Evolutionary conservation across 1,140 invertebrate genomes (phyloP), one percentile per base, ranked within the genome.

Genomic region (Anastrepha ludens): DNA sequence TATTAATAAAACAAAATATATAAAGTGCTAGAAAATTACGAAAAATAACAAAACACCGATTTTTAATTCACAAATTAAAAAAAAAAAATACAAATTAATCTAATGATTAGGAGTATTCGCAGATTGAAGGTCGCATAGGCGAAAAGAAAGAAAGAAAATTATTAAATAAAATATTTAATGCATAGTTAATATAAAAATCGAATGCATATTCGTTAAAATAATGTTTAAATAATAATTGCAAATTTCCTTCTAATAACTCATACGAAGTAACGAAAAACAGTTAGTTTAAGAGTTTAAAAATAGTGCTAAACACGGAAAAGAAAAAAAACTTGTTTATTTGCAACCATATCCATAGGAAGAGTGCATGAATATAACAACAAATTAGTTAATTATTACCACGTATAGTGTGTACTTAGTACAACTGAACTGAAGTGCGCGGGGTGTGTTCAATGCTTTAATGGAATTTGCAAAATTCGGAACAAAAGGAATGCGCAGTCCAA

Each of bases 21-120:
- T 47, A 13, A 15, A 74, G 47, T 62, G 6, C 13, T 13, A 47
- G 47, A 74, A 47, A 74, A 5, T 47, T 74, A 44, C 39, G 41
- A 7, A n/a, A 74, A 74, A n/a, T 47, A 47, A 47, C 13, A 17
- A 74, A 74, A 50, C 70, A 74, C 70, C 70, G 70, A 50, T 74
- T 74, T 74, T 74, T 74, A 50, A 74, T 74, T 74, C 60, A 13
- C 1, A 74, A 74, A 47, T 47, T 74, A 2, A 11, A 55, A 55
- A 55, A 55, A 9, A 11, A 29, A 55, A 55, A 55, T 55, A 55
- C 6, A 55, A 55, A 55, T 8, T 55, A 55, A 55, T 6, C 11
- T 6, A 11, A 8, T 55, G 50, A 55, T 8, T 55, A 55, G 11
- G 15, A 67, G 29, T 20, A 67, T 67, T 41, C 41, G 39, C 67